Percentiles rank a stretch among this genome's conserved stretches.
Conservation (phyloP, 2,113 vertebrate species). For the Phylloscopus trochilus region DNA sequence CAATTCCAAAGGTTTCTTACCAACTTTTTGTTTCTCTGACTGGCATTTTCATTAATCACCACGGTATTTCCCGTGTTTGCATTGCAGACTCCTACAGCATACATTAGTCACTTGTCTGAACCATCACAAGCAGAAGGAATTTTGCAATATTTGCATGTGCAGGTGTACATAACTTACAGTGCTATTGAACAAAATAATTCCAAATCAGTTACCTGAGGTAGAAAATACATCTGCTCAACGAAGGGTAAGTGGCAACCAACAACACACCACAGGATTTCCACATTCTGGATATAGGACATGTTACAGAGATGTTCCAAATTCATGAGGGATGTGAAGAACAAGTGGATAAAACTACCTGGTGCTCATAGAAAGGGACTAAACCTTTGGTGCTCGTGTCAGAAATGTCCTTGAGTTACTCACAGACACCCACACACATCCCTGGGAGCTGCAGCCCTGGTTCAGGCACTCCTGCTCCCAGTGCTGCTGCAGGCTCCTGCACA, state of each 20-base stretch:
- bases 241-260: neutral
- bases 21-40: neutral
- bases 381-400: accelerated
- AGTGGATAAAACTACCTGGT: neutral
- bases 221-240: neutral
- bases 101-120: neutral
- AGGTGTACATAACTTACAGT: neutral
- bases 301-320: neutral
- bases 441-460: neutral
- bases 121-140: neutral
- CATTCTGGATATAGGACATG: neutral
- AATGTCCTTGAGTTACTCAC: neutral
- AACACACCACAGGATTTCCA: neutral
- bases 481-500: neutral
- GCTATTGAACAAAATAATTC: neutral
- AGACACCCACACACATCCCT: too few relatives aligned
- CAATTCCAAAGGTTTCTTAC: neutral
- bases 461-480: neutral
- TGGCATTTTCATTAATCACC: neutral
- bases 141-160: neutral
- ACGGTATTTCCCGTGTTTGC: neutral
- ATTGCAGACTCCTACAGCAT: neutral
- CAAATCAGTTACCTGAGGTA: neutral
- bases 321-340: neutral
- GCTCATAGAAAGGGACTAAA: neutral